Evolutionary conservation across 2,113 vertebrate species (phyloP), one percentile per base, ranked within the genome.

Genomic region (Cyprinus carpio): DNA sequence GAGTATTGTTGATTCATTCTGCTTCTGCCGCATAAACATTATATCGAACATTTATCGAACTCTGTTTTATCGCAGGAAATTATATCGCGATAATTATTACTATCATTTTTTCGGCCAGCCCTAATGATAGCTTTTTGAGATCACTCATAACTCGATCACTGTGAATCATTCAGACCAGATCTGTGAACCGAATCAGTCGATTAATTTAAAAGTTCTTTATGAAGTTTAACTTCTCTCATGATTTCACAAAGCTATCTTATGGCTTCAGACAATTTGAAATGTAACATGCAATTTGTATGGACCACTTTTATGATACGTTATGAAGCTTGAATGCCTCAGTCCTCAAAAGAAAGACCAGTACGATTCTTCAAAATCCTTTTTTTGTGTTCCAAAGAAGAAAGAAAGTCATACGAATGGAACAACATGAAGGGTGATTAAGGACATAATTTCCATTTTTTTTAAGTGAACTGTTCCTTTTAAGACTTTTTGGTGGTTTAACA

Each of bases 401-500:
- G 16, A 54, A 76, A 20, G 25, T 18, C n/a, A 10, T 54, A 16
- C 8, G 15, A 29, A 31, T 54, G 4, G 8, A 76, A 76, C 2
- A 76, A 76, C 15, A 49, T 16, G 18, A 71, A 71, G 4, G 18
- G 10, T 43, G 23, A 72, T 20, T 23, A n/a, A 60, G 20, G n/a
- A 65, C 62, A 6, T 0, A 29, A 65, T 27, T 29, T 64, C 20
- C 13, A 23, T 29, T 64, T 84, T 67, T 34, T n/a, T 25, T 11
- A 18, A 3, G 0, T 60, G 20, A 10, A 60, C 11, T 76, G 31
- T 65, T 62, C 46, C 54, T 62, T 56, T 82, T 25, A 72, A 40
- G 34, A 46, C 40, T 20, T 13, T 67, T 40, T 80, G 51, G 43
- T 83, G 20, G 23, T 46, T 85, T 74, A 79, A 81, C 62, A 25